Evolutionary conservation across 2,797 vertebrate species (phyloP), one percentile per base, ranked within the genome.

Genomic region (Anas bernieri): DNA sequence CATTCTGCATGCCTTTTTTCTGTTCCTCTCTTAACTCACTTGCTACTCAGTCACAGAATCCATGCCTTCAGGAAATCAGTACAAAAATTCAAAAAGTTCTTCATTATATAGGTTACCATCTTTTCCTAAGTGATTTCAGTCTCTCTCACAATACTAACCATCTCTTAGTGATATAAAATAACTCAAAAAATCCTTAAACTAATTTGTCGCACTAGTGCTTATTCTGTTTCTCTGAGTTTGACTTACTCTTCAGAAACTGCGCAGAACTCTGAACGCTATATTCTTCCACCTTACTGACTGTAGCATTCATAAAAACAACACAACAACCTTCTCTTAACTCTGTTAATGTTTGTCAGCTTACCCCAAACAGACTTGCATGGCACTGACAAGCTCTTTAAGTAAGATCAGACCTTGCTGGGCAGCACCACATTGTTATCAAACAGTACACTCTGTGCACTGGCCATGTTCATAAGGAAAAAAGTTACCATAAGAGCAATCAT

Each of bases 241-340:
- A 83, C 54, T 2, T 93, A 70, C 64, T 89, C 72, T 85, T 92
- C 86, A 75, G 72, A 94, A 91, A 72, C 6, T 25, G 37, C 67
- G 90, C 23, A 67, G 52, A 74, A 74, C 31, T 83, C 59, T 81
- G 43, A 59, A 83, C 79, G 28, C 66, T 84, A 61, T 63, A n/a
- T 31, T 75, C 63, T 63, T 88, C 63, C 37, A 39, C 18, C 25
- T 74, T 70, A 90, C 64, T 1, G 5, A 91, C 58, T 72, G 62
- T 8, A 90, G 86, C 35, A 54, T 86, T 94, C 37, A 76, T 61
- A 89, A 87, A 72, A 89, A 64, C 63, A 85, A 18, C 17, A 59
- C 37, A 79, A 64, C 22, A 18, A 70, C 20, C 11, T 79, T 63
- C 68, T 84, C 63, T 74, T 33, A 94, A 70, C 2, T 41, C 17